Evolutionary conservation across 2,888 invertebrate genomes (phyloP).

Genomic region (Andricus curvator): DNA sequence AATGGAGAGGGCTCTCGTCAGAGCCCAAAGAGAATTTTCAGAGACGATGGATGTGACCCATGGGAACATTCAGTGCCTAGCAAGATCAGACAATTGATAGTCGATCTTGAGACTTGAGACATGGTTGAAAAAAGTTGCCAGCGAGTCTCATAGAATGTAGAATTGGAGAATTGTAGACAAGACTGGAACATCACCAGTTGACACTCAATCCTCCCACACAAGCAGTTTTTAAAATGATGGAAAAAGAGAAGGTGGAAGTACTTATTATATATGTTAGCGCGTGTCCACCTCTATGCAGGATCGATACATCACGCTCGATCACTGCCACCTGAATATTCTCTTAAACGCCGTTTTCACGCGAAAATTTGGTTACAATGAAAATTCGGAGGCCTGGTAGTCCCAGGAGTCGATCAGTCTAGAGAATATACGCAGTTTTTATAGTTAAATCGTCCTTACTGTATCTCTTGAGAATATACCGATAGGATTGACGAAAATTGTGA

Average conservation of each 20-base stretch:
- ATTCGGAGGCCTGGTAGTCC: neutral
- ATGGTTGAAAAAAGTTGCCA: constrained; percentile 29
- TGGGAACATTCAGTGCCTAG: constrained; percentile 37
- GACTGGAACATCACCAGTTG: constrained; percentile 36
- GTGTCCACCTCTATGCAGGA: constrained; percentile 32
- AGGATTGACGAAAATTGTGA: neutral
- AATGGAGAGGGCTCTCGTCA: neutral
- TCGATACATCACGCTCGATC: constrained; percentile 46
- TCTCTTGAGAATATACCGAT: constrained; percentile 1
- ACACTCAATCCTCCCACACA: constrained; percentile 40
- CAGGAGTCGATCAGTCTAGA: constrained; percentile 1
- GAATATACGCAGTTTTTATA: neutral
- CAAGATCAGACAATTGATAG: constrained; percentile 45
- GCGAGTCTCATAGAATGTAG: neutral
- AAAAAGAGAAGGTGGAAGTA: neutral
- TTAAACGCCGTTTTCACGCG: constrained; percentile 41
- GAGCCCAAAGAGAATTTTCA: constrained; percentile 11
- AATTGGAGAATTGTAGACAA: constrained; percentile 13
- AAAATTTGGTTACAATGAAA: constrained; percentile 34
- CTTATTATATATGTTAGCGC: constrained; percentile 21
- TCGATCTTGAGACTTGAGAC: constrained; percentile 39
- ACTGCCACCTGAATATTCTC: constrained; percentile 42
- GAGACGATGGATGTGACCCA: constrained; percentile 41
- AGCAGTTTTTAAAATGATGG: constrained; percentile 29
- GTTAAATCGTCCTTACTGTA: neutral